Base-by-base conservation (phyloP, 2,113 vertebrate genomes). In the Engystomops pustulosus region DNA sequence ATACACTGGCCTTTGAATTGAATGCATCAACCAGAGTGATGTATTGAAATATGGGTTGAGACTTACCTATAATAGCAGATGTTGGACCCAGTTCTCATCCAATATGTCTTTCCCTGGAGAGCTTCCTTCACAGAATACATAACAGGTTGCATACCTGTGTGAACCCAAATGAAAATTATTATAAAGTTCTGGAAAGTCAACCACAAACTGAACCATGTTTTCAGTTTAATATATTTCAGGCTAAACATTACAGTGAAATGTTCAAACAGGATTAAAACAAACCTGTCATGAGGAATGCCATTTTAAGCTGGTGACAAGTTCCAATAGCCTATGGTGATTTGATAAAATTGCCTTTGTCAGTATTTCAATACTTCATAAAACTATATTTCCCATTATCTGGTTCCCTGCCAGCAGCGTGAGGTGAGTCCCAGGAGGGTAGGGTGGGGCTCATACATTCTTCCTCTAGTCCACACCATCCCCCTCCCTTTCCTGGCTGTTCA, bases 11-110 rank as follows among this genome's bases (percentile, higher is more conserved):
- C 10, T 9, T 47, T 3, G 45, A 47, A 47, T 14, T 47, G 45
- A 47, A 6, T 2, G 47, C 14, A 51, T 2, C 15, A 51, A 51
- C 6, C 3, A 51, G 15, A 51, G 3, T 18, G 6, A 51, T 51
- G 3, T 51, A 18, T 10, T 3, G 6, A 18, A 30, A 41, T 25
- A 65, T 47, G 9, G 27, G 45, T 10, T 27, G 0, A 8, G 75
- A 90, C 93, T 89, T 92, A 98, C 97, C 95, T 97, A 93, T 95
- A 99, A 86, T 99, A 99, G 89, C 95, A 96, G 91, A 98, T 94
- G 75, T 98, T 95, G 20, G 89, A 87, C 47, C 97, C 97, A 3
- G 90, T 90, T 70, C 97, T 92, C 85, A 94, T 62, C 97, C 97
- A 99, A 74, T 90, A 79, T 14, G 96, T 92, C 80, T 90, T 90